A percentile compares a stretch with the other conserved stretches of the same genome.
These are phyloP conservation scores for Tribolium freemani DNA, from an alignment of 2,888 invertebrate species.

Conservation along the genomic window DNA sequence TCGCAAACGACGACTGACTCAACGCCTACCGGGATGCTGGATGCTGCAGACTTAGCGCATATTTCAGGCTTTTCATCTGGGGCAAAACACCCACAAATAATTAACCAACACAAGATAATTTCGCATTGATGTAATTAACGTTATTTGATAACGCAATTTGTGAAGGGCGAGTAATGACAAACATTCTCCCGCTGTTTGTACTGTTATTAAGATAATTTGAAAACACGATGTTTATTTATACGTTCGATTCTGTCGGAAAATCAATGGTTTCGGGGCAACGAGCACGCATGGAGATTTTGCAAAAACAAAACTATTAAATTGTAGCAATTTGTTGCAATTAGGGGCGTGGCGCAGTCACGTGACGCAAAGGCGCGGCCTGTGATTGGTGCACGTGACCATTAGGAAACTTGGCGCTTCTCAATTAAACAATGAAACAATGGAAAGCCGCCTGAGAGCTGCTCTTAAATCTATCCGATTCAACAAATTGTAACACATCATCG, in stretches of 20 bases:
- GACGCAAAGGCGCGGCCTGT: no score
- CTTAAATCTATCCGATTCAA: no score
- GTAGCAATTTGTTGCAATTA: background rate
- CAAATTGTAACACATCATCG: no score
- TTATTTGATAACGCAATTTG: background rate
- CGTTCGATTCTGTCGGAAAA: background rate
- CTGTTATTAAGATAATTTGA: background rate
- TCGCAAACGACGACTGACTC: constrained; percentile 38
- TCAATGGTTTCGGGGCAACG: background rate
- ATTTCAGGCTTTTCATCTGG: background rate
- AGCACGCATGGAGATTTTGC: background rate
- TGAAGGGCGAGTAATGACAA: background rate
- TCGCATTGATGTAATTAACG: background rate
- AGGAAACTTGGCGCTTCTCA: no score
- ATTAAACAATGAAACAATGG: no score
- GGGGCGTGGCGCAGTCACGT: no score
- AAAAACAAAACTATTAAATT: background rate
- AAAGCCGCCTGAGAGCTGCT: no score
- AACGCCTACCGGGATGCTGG: constrained; percentile 32
- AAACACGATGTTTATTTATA: background rate
- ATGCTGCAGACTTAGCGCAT: constrained; percentile 35
- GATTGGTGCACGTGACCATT: no score
- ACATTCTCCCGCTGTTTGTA: background rate
- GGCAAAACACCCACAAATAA: no score
- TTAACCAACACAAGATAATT: no score